phyloP scores from a whole-genome alignment of 1,140 invertebrate genomes.

The Carcinoscorpius rotundicauda region DNA sequence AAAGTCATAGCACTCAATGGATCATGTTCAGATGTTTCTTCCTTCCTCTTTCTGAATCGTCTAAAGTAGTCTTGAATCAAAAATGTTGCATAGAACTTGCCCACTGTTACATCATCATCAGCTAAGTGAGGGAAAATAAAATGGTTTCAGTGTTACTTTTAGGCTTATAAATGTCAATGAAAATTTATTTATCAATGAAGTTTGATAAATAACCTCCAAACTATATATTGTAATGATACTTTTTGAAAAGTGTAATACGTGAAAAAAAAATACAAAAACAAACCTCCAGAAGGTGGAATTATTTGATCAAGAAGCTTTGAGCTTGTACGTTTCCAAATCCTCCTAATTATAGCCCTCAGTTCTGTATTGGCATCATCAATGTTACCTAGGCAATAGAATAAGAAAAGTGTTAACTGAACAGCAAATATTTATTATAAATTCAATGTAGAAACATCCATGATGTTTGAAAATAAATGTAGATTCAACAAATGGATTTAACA shows the following conservation, averaged over 20 bases:
- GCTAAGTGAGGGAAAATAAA: slow-evolving; percentile 38
- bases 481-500: too few species aligned
- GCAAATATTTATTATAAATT: too few species aligned
- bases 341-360: slow-evolving; percentile 87
- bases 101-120: slow-evolving; percentile 98
- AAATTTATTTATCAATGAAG: too few species aligned
- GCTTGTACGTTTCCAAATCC: slow-evolving; percentile 97
- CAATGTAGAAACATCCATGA: too few species aligned
- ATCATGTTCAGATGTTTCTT: slow-evolving; percentile 49
- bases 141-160: too few species aligned
- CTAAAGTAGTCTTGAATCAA: slow-evolving; percentile 99
- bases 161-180: too few species aligned
- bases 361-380: slow-evolving; percentile 95
- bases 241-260: background rate
- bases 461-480: too few species aligned
- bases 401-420: too few species aligned
- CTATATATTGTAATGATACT: too few species aligned
- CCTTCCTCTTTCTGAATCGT: slow-evolving; percentile 94
- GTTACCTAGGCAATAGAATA: slow-evolving; percentile 44
- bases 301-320: slow-evolving; percentile 94
- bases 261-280: slow-evolving; percentile 10
- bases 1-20: background rate
- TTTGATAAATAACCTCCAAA: too few species aligned
- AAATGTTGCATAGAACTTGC: slow-evolving; percentile 99
- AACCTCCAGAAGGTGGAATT: slow-evolving; percentile 90